Conservation (phyloP, 2,797 vertebrate species). For the Diglossa cyanea region DNA sequence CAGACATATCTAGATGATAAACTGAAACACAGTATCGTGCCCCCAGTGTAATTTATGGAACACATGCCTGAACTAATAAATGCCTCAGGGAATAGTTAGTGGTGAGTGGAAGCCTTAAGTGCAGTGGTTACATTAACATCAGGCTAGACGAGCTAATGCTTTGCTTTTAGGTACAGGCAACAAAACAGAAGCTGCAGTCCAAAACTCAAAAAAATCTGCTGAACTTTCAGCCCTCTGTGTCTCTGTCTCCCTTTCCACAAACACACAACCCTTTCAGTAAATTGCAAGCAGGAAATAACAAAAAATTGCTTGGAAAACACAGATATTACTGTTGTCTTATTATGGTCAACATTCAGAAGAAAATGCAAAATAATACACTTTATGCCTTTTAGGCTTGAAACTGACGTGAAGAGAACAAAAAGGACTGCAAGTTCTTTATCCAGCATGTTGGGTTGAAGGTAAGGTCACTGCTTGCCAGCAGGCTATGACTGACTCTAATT, state of each 20-base stretch:
- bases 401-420: neutral
- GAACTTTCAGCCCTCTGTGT: neutral
- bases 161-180: neutral
- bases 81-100: neutral
- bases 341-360: neutral
- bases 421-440: conserved; percentile 18
- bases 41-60: conserved; percentile 4
- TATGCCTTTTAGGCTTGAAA: neutral
- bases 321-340: neutral
- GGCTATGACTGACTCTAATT: conserved; percentile 68
- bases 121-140: neutral
- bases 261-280: neutral
- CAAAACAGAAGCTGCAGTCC: neutral
- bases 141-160: neutral
- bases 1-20: neutral
- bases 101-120: neutral
- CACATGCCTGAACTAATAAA: conserved; percentile 10
- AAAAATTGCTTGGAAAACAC: neutral
- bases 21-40: neutral
- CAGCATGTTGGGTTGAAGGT: conserved; percentile 60
- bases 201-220: conserved; percentile 13
- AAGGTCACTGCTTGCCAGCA: conserved; percentile 71
- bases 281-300: neutral
- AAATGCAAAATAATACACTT: neutral
- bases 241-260: neutral